Base-by-base conservation (phyloP, 1,140 invertebrate genomes). In the Gryllus bimaculatus region DNA sequence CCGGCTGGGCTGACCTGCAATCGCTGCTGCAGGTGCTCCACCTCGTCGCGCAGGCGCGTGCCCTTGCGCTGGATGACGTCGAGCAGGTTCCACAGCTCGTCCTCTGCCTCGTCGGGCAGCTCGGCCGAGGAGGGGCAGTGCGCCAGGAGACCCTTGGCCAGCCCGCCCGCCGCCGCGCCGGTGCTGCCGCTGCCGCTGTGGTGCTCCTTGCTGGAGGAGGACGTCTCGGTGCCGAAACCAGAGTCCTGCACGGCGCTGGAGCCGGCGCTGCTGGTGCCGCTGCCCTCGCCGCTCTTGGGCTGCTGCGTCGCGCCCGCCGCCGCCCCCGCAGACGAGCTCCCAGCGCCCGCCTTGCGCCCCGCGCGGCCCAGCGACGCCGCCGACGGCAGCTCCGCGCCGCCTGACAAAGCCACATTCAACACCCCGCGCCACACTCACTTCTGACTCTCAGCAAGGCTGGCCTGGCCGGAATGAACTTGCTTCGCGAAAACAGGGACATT, bases 1-100 rank as follows among this genome's bases (percentile, higher is more conserved):
- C n/a, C n/a, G n/a, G n/a, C n/a, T n/a, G n/a, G n/a, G 5, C 78
- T 74, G 7, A 13, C 86, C 48, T 87, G 77, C 18, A 85, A 81
- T 79, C 85, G 79, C 48, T 85, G 88, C 81, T 89, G 88, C 21
- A 90, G 84, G 47, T 87, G 87, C 80, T 92, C 91, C 21, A 92
- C 90, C 83, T 95, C 93, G 79, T 94, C 90, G 80, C 93, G 89
- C 81, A 95, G 88, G 73, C 91, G 88, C 20, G 90, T 91, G 0
- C 93, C 93, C 82, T 94, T 93, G 47, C 91, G 87, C 81, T 96
- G 93, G 82, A 95, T 95, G 81, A 94, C 92, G 83, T 96, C 94
- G 77, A 96, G 87, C 47, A 96, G 87, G 81, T 93, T 93, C 90
- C 93, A 94, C 13, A 96, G 87, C 83, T 96, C 94, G 83, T 95